phyloP scores from a whole-genome alignment of 2,888 invertebrate species.

The Danaus chrysippus region DNA sequence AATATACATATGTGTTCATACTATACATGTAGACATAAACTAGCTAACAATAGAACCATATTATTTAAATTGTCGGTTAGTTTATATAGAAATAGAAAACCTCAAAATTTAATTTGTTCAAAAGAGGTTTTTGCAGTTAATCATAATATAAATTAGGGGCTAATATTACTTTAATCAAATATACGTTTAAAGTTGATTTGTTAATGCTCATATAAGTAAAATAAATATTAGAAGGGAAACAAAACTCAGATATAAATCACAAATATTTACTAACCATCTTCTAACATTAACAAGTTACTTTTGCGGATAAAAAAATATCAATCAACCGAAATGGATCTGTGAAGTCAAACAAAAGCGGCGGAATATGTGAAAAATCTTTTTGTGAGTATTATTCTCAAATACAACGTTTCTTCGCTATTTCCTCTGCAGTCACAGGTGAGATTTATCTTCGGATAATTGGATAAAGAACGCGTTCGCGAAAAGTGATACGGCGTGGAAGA shows the following conservation, averaged over 20 bases:
- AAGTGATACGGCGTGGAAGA: constrained; percentile 71
- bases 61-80: too few species aligned
- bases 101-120: too few species aligned
- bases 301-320: constrained; percentile 10
- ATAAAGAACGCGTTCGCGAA: constrained; percentile 76
- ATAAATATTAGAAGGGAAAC: background rate
- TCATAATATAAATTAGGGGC: too few species aligned
- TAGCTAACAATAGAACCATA: too few species aligned
- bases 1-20: too few species aligned
- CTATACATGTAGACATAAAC: too few species aligned
- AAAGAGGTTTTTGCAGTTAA: too few species aligned
- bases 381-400: constrained; percentile 50
- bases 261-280: background rate
- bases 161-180: too few species aligned
- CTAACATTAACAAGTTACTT: constrained; percentile 7
- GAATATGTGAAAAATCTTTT: constrained; percentile 20
- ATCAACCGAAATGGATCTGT: constrained; percentile 22
- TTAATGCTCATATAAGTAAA: background rate
- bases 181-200: too few species aligned
- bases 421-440: constrained; percentile 77
- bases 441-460: constrained; percentile 79
- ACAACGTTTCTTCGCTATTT: constrained; percentile 65
- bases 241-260: background rate
- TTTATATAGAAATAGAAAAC: too few species aligned
- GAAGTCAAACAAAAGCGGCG: constrained; percentile 32